These are phyloP conservation scores for Branchinecta lynchi DNA, from an alignment of 1,140 invertebrate genomes.

Conservation along the genomic window DNA sequence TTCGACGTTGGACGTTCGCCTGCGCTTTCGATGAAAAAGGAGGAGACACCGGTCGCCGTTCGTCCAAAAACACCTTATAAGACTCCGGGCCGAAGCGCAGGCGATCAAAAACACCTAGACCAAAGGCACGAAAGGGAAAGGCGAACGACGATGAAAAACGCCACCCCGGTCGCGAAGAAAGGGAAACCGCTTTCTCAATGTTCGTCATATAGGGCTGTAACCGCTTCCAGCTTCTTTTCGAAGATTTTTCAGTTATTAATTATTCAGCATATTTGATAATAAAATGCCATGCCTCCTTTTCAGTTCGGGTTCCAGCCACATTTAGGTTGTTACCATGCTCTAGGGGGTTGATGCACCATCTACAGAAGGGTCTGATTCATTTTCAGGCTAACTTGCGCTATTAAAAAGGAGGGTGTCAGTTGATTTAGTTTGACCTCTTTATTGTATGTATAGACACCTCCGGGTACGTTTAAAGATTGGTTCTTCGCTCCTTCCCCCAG, in stretches of 20 bases:
- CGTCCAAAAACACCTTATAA: too few species aligned
- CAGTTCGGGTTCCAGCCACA: neutral
- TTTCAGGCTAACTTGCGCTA: neutral
- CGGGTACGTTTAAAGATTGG: too few species aligned
- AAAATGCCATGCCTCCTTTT: neutral
- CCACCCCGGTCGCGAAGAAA: neutral
- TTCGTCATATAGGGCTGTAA: neutral
- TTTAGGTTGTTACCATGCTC: constrained; percentile 4
- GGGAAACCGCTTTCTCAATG: too few species aligned
- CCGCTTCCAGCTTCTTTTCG: too few species aligned
- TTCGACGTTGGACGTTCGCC: too few species aligned
- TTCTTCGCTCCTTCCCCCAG: too few species aligned
- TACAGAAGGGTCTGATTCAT: neutral
- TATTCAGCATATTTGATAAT: neutral
- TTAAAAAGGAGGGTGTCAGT: neutral
- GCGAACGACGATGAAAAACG: neutral
- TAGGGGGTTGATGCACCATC: constrained; percentile 4
- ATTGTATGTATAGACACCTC: too few species aligned
- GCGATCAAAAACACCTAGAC: too few species aligned
- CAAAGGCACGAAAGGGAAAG: neutral
- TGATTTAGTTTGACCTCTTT: constrained; percentile 6
- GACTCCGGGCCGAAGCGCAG: too few species aligned
- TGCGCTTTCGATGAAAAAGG: too few species aligned
- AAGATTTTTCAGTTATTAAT: too few species aligned
- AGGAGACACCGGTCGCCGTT: too few species aligned